A percentile compares a stretch with the other conserved stretches of the same genome.
These are phyloP conservation scores for Paramormyrops hopkinsi DNA, from an alignment of 2,797 vertebrate genomes.

Conservation along the genomic window DNA sequence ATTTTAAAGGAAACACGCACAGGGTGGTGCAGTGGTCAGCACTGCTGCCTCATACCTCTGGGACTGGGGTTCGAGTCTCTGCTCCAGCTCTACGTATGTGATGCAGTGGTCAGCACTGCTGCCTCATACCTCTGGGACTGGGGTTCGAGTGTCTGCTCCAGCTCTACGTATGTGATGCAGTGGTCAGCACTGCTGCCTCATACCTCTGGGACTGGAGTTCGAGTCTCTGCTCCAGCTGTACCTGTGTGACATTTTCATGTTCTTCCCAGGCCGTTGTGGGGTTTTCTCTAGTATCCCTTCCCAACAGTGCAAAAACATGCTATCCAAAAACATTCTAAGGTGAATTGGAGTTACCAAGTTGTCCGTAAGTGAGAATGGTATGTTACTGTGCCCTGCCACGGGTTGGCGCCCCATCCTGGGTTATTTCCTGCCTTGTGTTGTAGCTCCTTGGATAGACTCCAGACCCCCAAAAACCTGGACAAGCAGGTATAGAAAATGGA, in stretches of 20 bases:
- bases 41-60: not conserved
- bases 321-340: not conserved
- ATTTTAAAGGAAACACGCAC: conserved; percentile 15
- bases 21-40: not conserved
- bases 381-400: not conserved
- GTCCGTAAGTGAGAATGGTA: not conserved
- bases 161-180: not conserved
- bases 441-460: not conserved
- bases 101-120: not conserved
- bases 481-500: not conserved
- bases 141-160: not conserved
- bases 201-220: not conserved
- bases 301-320: not conserved
- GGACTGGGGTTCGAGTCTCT: not conserved
- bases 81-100: not conserved
- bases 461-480: not conserved
- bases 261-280: not conserved
- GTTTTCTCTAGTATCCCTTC: not conserved
- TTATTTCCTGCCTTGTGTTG: not conserved
- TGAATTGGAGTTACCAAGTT: not conserved
- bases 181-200: not conserved
- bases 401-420: not conserved
- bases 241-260: not conserved
- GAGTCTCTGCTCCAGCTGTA: not conserved
- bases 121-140: not conserved